Percentiles rank a stretch among this genome's conserved stretches.
Conservation (phyloP, 2,888 invertebrate genomes). For the Rutpela maculata region DNA sequence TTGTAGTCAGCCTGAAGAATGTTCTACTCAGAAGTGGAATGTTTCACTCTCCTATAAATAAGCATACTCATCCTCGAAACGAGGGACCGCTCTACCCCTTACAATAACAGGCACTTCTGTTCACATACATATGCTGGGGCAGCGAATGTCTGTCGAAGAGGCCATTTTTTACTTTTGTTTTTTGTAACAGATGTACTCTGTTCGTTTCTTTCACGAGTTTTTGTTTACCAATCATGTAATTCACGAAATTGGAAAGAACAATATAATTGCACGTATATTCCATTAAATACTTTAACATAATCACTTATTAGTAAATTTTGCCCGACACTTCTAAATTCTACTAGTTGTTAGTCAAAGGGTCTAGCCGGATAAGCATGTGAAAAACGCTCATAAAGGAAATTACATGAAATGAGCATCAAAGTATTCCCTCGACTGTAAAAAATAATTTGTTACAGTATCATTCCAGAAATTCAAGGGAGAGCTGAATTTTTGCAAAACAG, state of each 20-base stretch:
- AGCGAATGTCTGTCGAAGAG: conserved; percentile 7
- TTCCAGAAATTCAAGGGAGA: no score
- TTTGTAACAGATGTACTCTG: not conserved
- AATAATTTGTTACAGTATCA: no score
- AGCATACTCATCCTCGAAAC: conserved; percentile 44
- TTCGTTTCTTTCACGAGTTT: not conserved
- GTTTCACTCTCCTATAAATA: conserved; percentile 59
- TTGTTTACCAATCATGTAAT: not conserved
- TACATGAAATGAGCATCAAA: no score
- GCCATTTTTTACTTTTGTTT: conserved; percentile 29
- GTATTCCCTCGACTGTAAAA: no score
- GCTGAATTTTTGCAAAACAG: no score
- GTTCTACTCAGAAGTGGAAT: conserved; percentile 61
- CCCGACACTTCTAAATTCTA: no score
- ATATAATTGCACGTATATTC: not conserved
- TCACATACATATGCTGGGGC: conserved; percentile 44
- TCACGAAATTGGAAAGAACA: not conserved
- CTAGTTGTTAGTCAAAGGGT: no score
- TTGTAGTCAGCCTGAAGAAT: conserved; percentile 64
- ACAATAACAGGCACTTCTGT: conserved; percentile 39
- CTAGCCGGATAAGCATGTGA: no score
- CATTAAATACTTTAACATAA: no score
- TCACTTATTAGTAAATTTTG: no score
- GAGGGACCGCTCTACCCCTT: conserved; percentile 37
- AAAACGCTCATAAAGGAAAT: no score